Base-by-base conservation (phyloP, 2,113 vertebrate species). In the Catharus bicknelli region DNA sequence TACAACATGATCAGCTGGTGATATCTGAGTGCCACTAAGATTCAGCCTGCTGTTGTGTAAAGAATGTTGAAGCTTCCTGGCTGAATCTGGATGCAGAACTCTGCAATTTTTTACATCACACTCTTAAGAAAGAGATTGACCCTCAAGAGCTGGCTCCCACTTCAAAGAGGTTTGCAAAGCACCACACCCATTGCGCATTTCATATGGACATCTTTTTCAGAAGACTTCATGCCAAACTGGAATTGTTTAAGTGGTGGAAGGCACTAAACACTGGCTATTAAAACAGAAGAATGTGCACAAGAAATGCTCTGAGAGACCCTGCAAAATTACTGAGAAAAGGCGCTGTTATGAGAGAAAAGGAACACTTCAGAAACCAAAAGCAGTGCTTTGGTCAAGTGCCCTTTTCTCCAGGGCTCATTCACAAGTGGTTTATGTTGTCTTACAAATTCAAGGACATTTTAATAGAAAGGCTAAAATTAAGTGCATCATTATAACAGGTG, bases 101-200 rank as follows among this genome's bases (percentile, higher is more conserved):
- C 66, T 25, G 13, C 38, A 79, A 27, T 26, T 78, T 82, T 75
- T 67, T 55, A 34, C 7, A 72, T 47, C 12, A 72, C 9, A 34
- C 36, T 89, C 66, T 86, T 75, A 82, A 83, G 34, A 73, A 80
- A 74, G 50, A 66, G 45, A 62, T 0, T 64, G 55, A 76, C 74
- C 53, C 74, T 87, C 58, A 64, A 34, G 91, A 76, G 32, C 16
- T 78, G 51, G 51, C 48, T 83, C 34, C 48, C 40, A 3, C 38
- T 69, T 80, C 0, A 10, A 74, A 85, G 59, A 51, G 18, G 38
- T 19, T 81, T 82, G 75, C 1, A 0, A 58, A 86, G 18, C 0
- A 0, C 64, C 83, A 81, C 43, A 67, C 66, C 47, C 53, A 66
- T 54, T 42, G 21, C n/a, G 59, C 3, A 1, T 55, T 86, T 89